Conservation (phyloP, 2,113 vertebrate species). For the Varanus komodoensis region DNA sequence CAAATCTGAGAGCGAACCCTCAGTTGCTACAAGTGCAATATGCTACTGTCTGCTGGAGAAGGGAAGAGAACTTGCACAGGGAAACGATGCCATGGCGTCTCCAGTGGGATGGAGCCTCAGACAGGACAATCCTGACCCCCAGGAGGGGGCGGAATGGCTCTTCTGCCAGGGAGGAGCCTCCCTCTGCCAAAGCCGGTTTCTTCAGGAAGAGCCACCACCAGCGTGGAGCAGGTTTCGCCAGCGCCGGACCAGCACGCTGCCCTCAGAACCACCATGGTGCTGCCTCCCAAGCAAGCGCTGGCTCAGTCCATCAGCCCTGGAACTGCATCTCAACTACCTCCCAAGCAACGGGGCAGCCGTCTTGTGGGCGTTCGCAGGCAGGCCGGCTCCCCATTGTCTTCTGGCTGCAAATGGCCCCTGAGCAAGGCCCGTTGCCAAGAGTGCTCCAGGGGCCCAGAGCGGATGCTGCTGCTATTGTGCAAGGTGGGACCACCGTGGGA, state of each 20-base stretch:
- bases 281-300: neutral
- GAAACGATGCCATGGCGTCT: neutral
- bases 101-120: too few species aligned
- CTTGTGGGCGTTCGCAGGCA: neutral
- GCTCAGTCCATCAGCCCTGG: neutral
- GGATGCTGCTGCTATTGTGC: neutral
- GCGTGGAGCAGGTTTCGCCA: neutral
- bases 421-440: neutral
- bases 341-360: neutral
- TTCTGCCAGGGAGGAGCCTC: neutral
- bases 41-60: neutral
- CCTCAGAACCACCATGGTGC: neutral
- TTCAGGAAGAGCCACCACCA: neutral
- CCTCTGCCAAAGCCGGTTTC: neutral
- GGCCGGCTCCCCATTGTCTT: neutral
- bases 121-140: neutral
- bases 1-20: neutral
- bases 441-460: neutral
- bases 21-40: neutral
- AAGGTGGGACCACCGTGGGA: neutral
- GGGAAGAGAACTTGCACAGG: neutral
- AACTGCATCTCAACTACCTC: neutral
- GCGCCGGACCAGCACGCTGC: neutral
- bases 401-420: neutral
- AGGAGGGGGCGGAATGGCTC: neutral